These are phyloP conservation scores for Pammene aurita DNA, from an alignment of 2,888 invertebrate genomes.

Conservation along the genomic window DNA sequence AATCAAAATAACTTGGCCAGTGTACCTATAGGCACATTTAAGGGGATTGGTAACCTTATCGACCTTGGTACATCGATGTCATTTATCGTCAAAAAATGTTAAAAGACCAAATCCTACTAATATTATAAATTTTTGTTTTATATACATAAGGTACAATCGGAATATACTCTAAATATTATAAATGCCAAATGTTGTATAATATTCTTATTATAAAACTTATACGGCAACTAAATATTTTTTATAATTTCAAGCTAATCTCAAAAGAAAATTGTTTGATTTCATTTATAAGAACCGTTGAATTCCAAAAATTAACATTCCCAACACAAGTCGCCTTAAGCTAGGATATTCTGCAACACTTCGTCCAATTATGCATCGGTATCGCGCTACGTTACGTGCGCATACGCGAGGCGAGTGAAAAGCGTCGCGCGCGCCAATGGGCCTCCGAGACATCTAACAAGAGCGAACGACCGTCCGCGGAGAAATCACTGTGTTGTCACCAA, in stretches of 20 bases:
- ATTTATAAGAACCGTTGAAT: no score
- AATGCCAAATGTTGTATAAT: no score
- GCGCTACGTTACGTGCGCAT: conserved; percentile 36
- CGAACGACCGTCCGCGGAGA: conserved; percentile 64
- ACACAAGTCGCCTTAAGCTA: conserved; percentile 14
- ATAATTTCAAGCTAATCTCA: no score
- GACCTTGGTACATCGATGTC: not conserved
- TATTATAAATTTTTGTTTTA: no score
- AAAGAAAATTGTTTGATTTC: no score
- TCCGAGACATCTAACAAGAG: conserved; percentile 60
- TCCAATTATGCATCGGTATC: conserved; percentile 41
- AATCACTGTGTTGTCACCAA: conserved; percentile 62
- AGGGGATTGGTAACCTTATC: not conserved
- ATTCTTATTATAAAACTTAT: no score
- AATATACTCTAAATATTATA: no score
- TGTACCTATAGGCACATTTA: not conserved
- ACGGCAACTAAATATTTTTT: no score
- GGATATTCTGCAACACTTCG: conserved; percentile 32
- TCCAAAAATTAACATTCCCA: no score
- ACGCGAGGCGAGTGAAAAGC: conserved; percentile 61
- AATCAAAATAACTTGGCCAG: conserved; percentile 14
- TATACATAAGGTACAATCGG: no score
- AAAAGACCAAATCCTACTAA: no score
- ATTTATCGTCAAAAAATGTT: no score
- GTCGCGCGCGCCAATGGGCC: conserved; percentile 64